Percentiles rank a stretch among this genome's conserved stretches.
These are phyloP conservation scores for Xestobium rufovillosum DNA, from an alignment of 2,888 invertebrate genomes.

Conservation along the genomic window DNA sequence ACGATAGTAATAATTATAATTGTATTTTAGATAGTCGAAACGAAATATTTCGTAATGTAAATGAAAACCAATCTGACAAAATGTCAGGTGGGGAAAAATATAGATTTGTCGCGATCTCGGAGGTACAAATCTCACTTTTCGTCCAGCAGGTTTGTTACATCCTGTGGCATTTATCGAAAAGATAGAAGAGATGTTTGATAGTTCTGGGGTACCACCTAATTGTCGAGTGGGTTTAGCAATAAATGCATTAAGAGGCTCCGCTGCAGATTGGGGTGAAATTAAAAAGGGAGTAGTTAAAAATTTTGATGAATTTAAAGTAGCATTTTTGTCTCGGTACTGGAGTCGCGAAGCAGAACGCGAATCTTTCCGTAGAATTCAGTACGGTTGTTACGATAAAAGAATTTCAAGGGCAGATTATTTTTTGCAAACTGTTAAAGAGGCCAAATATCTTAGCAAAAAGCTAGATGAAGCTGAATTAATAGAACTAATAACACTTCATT, in stretches of 20 bases:
- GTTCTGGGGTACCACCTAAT: slow-evolving; percentile 10
- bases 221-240: slow-evolving; percentile 6
- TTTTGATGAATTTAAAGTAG: slow-evolving; percentile 11
- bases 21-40: too few species aligned
- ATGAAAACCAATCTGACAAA: too few species aligned
- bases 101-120: too few species aligned
- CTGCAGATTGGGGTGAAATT: slow-evolving; percentile 11
- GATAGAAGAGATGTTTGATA: slow-evolving; percentile 4
- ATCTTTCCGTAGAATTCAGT: slow-evolving; percentile 11
- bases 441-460: too few species aligned
- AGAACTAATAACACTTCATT: slow-evolving; percentile 11
- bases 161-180: too few species aligned
- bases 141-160: too few species aligned
- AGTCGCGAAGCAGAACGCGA: slow-evolving; percentile 9
- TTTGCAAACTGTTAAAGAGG: slow-evolving; percentile 11
- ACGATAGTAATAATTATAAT: too few species aligned
- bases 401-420: slow-evolving; percentile 17
- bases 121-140: too few species aligned
- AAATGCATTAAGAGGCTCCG: slow-evolving; percentile 10
- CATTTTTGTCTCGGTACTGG: slow-evolving; percentile 15
- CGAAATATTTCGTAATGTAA: too few species aligned
- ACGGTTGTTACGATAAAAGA: slow-evolving; percentile 12
- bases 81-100: too few species aligned
- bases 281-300: slow-evolving; percentile 9
- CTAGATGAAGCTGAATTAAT: slow-evolving; percentile 11